Percentiles rank a stretch among this genome's conserved stretches.
phyloP scores from a whole-genome alignment of 2,113 vertebrate genomes.

The Thomomys bottae region DNA sequence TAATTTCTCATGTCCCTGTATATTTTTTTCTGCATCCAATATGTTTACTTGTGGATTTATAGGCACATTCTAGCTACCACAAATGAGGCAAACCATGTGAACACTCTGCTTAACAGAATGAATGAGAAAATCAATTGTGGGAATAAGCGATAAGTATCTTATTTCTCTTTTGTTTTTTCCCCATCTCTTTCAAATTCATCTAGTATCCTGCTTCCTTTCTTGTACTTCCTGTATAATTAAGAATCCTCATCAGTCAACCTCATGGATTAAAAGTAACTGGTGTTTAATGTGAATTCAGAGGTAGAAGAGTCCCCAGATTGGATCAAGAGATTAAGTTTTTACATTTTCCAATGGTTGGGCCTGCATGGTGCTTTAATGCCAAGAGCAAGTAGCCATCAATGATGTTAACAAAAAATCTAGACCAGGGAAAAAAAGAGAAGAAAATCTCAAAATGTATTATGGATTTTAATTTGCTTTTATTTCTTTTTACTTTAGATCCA shows the following conservation, averaged over 20 bases:
- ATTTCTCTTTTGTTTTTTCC: background rate
- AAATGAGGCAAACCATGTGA: background rate
- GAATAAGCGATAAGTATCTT: background rate
- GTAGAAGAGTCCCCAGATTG: background rate
- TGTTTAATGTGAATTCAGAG: background rate
- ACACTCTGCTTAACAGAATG: background rate
- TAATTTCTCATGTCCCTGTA: too few species aligned
- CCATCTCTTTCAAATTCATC: background rate
- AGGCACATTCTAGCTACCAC: too few species aligned
- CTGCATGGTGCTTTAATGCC: background rate
- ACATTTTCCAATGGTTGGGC: background rate
- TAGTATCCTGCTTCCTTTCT: background rate
- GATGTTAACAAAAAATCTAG: background rate
- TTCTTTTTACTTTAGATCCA: conserved; percentile 1
- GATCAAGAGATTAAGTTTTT: background rate
- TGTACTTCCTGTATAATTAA: conserved; percentile 1
- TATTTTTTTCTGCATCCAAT: too few species aligned
- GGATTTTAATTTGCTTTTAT: background rate
- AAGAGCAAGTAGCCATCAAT: background rate
- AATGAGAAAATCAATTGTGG: background rate
- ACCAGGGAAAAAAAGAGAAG: background rate
- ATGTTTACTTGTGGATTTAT: too few species aligned
- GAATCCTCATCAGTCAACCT: background rate
- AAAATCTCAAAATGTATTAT: background rate
- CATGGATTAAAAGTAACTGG: background rate